Conservation (phyloP, 2,888 invertebrate species). For the Drosophila trichaetosa region DNA sequence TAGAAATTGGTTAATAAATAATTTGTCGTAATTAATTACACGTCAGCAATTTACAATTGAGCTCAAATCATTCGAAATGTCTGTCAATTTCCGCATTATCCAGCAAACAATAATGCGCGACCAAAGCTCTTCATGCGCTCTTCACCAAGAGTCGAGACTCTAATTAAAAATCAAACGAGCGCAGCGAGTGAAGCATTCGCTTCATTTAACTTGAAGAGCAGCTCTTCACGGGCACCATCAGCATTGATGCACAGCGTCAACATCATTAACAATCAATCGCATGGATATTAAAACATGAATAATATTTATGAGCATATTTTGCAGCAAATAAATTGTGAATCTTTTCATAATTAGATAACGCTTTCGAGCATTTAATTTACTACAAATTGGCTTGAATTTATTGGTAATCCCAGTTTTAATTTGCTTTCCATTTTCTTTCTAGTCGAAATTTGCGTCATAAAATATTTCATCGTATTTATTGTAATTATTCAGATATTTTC, state of each 20-base stretch:
- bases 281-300: slow-evolving; percentile 16
- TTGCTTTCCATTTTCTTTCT: neutral
- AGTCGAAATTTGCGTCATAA: neutral
- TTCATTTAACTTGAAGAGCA: slow-evolving; percentile 49
- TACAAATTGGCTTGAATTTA: neutral
- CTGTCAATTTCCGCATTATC: slow-evolving; percentile 51
- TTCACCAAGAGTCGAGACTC: slow-evolving; percentile 25
- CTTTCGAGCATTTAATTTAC: neutral
- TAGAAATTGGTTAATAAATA: slow-evolving; percentile 71
- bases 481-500: neutral
- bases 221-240: slow-evolving; percentile 28
- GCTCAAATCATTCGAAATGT: slow-evolving; percentile 46
- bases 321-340: slow-evolving; percentile 2
- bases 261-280: slow-evolving; percentile 37
- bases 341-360: slow-evolving; percentile 12
- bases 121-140: slow-evolving; percentile 27
- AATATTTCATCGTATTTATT: neutral
- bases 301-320: slow-evolving; percentile 14
- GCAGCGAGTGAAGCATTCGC: slow-evolving; percentile 33
- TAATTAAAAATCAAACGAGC: slow-evolving; percentile 60
- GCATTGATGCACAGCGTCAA: slow-evolving; percentile 35
- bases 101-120: slow-evolving; percentile 44
- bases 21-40: slow-evolving; percentile 68
- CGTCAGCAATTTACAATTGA: slow-evolving; percentile 63
- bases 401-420: neutral